These are phyloP conservation scores for Picathartes gymnocephalus DNA, from an alignment of 2,113 vertebrate species.

Conservation along the genomic window DNA sequence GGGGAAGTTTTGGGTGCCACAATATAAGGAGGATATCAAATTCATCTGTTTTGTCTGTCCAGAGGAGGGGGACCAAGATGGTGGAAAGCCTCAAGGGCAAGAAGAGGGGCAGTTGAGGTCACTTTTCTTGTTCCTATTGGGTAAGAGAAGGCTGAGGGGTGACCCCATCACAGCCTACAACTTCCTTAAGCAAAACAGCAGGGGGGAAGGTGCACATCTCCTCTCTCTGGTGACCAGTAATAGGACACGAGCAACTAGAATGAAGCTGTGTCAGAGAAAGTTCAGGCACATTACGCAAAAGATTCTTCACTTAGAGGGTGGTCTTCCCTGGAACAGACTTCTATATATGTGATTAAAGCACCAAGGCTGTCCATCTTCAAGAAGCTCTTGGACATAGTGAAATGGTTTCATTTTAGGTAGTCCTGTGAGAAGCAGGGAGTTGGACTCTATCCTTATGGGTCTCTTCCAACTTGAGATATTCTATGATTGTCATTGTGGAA, in stretches of 20 bases:
- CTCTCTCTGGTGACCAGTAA: not conserved
- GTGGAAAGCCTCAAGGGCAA: not conserved
- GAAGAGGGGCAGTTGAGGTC: not conserved
- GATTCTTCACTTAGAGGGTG: not conserved
- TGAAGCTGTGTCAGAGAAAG: not conserved
- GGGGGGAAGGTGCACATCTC: not conserved
- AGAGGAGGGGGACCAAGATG: not conserved
- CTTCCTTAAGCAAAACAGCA: not conserved
- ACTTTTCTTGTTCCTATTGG: not conserved
- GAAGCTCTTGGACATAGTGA: not conserved
- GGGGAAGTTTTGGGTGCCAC: rapidly evolving
- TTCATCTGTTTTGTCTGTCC: not conserved
- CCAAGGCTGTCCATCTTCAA: not conserved
- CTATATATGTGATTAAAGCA: not conserved
- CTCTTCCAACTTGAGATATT: not conserved
- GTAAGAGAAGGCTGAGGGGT: not conserved
- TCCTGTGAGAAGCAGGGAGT: not conserved
- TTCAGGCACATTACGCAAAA: not conserved
- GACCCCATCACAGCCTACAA: not conserved
- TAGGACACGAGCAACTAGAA: not conserved
- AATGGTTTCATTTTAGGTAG: not conserved
- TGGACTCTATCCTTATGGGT: not conserved
- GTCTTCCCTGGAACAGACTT: not conserved
- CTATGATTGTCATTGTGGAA: not conserved
- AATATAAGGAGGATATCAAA: not conserved